Evolutionary conservation across 1,140 invertebrate species (phyloP).

Genomic region (Hylaeus anthracinus): DNA sequence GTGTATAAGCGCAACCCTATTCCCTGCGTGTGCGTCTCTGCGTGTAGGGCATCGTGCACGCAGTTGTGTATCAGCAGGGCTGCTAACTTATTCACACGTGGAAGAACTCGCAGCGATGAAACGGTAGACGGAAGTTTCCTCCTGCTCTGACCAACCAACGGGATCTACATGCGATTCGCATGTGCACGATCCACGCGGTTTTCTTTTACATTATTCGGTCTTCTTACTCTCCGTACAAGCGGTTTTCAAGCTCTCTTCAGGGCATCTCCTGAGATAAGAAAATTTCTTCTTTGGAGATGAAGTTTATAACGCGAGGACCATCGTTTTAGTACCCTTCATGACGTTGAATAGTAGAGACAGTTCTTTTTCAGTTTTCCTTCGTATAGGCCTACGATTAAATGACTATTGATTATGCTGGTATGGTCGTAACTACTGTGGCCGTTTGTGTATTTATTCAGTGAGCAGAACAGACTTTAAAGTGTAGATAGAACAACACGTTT

Average conservation of each 20-base stretch:
- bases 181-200: background rate
- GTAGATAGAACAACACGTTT: too few relatives aligned
- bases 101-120: slow-evolving; percentile 51
- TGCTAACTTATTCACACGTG: slow-evolving; percentile 61
- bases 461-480: too few relatives aligned
- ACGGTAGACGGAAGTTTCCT: slow-evolving; percentile 51
- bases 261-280: too few relatives aligned
- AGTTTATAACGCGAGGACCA: too few relatives aligned
- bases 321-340: too few relatives aligned
- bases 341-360: too few relatives aligned
- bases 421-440: too few relatives aligned
- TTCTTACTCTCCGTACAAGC: background rate
- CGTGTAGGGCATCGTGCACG: slow-evolving; percentile 41
- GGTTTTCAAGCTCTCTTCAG: background rate
- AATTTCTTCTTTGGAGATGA: too few relatives aligned
- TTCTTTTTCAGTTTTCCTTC: too few relatives aligned
- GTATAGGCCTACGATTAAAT: too few relatives aligned
- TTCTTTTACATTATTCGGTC: background rate
- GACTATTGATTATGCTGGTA: too few relatives aligned
- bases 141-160: slow-evolving; percentile 13
- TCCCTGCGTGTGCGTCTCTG: slow-evolving; percentile 1
- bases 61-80: slow-evolving; percentile 43
- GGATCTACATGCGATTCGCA: slow-evolving; percentile 5
- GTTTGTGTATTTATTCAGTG: too few relatives aligned
- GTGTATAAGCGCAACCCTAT: background rate